These are phyloP conservation scores for Nebria ingens DNA, from an alignment of 1,140 invertebrate genomes.

Conservation along the genomic window DNA sequence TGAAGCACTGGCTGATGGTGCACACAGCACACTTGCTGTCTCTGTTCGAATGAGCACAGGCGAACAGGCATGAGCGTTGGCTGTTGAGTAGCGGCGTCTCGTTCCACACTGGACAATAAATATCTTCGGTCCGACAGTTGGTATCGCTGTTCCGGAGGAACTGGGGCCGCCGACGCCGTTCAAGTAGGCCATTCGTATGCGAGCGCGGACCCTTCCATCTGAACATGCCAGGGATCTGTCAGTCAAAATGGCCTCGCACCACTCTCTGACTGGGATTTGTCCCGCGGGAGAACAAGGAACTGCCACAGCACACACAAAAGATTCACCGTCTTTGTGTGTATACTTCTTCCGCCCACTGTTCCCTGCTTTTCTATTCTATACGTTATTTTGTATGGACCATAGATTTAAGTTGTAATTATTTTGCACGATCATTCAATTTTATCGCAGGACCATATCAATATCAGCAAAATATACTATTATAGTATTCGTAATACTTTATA, in stretches of 20 bases:
- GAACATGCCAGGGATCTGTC: neutral
- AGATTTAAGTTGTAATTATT: too few relatives aligned
- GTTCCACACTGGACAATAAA: neutral
- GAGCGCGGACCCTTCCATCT: neutral
- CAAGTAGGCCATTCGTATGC: slow-evolving; percentile 6
- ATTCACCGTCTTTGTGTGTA: too few relatives aligned
- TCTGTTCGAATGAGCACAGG: too few relatives aligned
- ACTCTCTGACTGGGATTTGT: neutral
- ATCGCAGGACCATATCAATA: too few relatives aligned
- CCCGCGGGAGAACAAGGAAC: neutral
- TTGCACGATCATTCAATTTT: too few relatives aligned
- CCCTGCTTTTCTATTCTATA: too few relatives aligned
- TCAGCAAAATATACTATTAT: too few relatives aligned
- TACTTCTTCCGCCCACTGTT: too few relatives aligned
- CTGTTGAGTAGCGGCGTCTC: neutral
- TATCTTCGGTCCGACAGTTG: slow-evolving; percentile 1
- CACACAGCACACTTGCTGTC: too few relatives aligned
- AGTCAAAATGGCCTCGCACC: neutral
- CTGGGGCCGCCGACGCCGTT: neutral
- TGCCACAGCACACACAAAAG: neutral
- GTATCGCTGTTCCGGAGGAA: neutral
- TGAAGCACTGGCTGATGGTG: neutral
- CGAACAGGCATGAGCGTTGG: too few relatives aligned
- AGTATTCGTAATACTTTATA: too few relatives aligned
- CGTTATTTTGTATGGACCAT: too few relatives aligned